Base-by-base conservation (phyloP, 2,888 invertebrate species). In the Acheta domesticus region DNA sequence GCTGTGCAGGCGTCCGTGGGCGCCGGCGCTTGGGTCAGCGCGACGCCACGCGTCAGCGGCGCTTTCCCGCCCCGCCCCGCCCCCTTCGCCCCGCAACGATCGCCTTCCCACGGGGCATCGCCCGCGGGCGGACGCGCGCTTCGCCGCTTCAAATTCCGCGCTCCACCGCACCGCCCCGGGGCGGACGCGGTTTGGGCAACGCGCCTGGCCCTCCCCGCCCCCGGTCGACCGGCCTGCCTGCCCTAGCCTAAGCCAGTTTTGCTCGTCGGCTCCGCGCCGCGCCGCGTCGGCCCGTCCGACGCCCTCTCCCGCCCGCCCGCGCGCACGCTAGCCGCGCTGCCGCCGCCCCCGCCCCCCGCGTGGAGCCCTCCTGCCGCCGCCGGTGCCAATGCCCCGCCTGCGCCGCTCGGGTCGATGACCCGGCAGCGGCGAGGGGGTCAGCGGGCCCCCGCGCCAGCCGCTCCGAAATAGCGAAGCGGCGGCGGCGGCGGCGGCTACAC, bases 381-480 rank as follows among this genome's bases (percentile, higher is more conserved):
- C 62, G 12, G 62, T 62, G 62, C 16, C 62, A 62, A 62, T 62
- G 62, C n/a, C 62, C 62, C 62, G 16, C n/a, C 16, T n/a, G 16
- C 62, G 62, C 62, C 62, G 62, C n/a, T n/a, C 62, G 62, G 62
- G 62, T 62, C 62, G n/a, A 19, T n/a, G 62, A 62, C 62, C 12
- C 62, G 62, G 14, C 62, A 19, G 62, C 62, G 16, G 62, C n/a
- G 62, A 14, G 62, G 62, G 62, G 62, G 62, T 62, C 62, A 62
- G n/a, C 62, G n/a, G 62, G 62, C 62, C 62, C 62, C 62, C 62
- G 62, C 62, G 62, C 62, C 62, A 62, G 14, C 62, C 62, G 62
- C 62, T 62, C 62, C 16, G 62, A 62, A 62, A 62, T 62, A 62
- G 62, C 62, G 62, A 62, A 62, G 36, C 62, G 62, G 12, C 62